phyloP scores from a whole-genome alignment of 2,113 vertebrate species.

The Oryzias curvinotus region DNA sequence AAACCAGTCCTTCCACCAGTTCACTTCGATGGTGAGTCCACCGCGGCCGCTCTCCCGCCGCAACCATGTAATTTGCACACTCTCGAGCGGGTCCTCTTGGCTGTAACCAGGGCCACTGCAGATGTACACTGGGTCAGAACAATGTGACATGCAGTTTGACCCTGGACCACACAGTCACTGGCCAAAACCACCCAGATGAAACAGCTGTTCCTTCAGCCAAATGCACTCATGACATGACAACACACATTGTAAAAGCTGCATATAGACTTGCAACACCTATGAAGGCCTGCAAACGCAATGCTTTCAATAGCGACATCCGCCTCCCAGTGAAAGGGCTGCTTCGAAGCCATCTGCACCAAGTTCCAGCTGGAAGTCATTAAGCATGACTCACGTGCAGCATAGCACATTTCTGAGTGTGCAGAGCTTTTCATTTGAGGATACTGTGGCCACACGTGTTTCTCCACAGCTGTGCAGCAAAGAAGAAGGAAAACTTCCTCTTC shows the following conservation, averaged over 20 bases:
- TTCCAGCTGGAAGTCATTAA: constrained; percentile 66
- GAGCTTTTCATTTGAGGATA: constrained; percentile 37
- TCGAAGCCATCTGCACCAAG: constrained; percentile 38
- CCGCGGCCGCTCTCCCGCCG: constrained; percentile 46
- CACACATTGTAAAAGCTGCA: constrained; percentile 14
- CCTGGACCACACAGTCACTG: constrained; percentile 46
- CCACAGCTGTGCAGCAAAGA: constrained; percentile 25
- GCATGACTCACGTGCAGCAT: constrained; percentile 35
- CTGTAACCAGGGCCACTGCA: constrained; percentile 54
- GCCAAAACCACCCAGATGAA: constrained; percentile 68
- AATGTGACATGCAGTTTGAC: constrained; percentile 64
- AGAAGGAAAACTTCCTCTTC: constrained; percentile 7
- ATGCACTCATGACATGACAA: constrained; percentile 36
- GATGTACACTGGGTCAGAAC: constrained; percentile 52
- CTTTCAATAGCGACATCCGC: constrained; percentile 43
- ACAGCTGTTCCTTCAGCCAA: constrained; percentile 63
- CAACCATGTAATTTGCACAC: constrained; percentile 69
- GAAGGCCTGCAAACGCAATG: constrained; percentile 28
- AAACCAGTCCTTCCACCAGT: constrained; percentile 38
- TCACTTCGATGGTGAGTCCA: constrained; percentile 29
- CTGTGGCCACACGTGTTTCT: constrained; percentile 36
- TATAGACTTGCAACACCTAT: constrained; percentile 52
- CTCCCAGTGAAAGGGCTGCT: constrained; percentile 37
- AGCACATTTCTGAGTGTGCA: constrained; percentile 7
- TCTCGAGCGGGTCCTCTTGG: constrained; percentile 41